These are phyloP conservation scores for Mycogona germanica DNA, from an alignment of 2,888 invertebrate genomes.

Conservation along the genomic window DNA sequence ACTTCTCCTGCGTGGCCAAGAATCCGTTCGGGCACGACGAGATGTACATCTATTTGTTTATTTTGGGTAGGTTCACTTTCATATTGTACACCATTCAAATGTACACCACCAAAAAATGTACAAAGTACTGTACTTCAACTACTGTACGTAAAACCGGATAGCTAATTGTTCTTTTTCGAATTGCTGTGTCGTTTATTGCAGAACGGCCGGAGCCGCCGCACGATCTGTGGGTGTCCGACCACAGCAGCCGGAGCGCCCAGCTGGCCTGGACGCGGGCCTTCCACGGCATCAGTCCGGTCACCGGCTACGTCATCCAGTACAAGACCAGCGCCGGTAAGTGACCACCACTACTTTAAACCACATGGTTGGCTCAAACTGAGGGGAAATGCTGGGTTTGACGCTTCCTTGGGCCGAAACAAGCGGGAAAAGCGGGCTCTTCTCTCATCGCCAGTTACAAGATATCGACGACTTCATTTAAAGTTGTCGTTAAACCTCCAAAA, in stretches of 20 bases:
- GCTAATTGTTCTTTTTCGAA: background rate
- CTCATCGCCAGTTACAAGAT: no score
- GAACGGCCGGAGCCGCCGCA: conserved; percentile 16
- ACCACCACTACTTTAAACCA: background rate
- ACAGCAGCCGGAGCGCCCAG: conserved; percentile 12
- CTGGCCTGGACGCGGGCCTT: conserved; percentile 4
- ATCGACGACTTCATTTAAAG: no score
- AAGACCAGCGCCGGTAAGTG: conserved; percentile 12
- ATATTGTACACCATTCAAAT: background rate
- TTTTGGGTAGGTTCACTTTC: conserved; percentile 14
- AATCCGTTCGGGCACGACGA: conserved; percentile 20
- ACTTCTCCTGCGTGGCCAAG: conserved; percentile 17
- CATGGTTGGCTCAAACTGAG: no score
- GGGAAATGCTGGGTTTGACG: no score
- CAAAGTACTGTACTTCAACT: background rate
- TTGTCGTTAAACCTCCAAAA: no score
- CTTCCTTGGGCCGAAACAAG: no score
- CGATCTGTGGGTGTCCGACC: conserved; percentile 14
- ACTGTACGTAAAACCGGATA: background rate
- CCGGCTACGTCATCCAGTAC: conserved; percentile 11
- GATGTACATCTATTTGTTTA: conserved; percentile 12
- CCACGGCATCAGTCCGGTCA: conserved; percentile 14
- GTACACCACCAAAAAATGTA: background rate
- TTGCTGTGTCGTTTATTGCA: background rate
- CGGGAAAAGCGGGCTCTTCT: no score